phyloP scores from a whole-genome alignment of 2,113 vertebrate species.

The Scophthalmus maximus region DNA sequence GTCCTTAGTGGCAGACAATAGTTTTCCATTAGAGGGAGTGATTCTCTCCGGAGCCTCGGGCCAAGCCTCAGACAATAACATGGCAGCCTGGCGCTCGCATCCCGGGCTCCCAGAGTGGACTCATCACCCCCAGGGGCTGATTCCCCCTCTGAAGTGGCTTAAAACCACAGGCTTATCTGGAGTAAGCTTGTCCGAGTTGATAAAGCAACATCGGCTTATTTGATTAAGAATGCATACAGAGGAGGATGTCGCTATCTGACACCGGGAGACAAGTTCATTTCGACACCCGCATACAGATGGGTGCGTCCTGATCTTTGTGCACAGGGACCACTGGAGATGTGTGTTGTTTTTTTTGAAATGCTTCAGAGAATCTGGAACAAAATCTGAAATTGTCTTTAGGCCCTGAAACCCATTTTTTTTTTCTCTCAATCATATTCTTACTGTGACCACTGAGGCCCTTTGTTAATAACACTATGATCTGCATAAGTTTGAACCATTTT shows the following conservation, averaged over 20 bases:
- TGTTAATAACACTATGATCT: not conserved
- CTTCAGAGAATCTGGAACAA: not conserved
- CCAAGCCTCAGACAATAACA: conserved; percentile 74
- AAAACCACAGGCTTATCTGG: conserved; percentile 72
- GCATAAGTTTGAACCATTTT: not conserved
- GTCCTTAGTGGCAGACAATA: conserved; percentile 74
- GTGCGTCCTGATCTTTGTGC: not conserved
- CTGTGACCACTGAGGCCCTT: not conserved
- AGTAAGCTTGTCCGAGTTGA: conserved; percentile 68
- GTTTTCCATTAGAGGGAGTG: conserved; percentile 80
- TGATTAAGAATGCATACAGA: conserved; percentile 73
- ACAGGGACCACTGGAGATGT: not conserved
- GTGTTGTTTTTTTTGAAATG: not conserved
- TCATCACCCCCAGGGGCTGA: conserved; percentile 65
- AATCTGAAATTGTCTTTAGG: not conserved
- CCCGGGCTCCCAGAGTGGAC: conserved; percentile 40
- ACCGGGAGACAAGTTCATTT: conserved; percentile 49
- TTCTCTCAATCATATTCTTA: not conserved
- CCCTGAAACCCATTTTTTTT: not conserved
- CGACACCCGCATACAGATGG: conserved; percentile 15
- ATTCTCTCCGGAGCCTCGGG: conserved; percentile 69
- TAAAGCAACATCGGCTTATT: conserved; percentile 73
- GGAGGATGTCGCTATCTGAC: conserved; percentile 49
- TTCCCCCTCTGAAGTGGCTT: conserved; percentile 67
- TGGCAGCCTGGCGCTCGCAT: conserved; percentile 53